These are phyloP conservation scores for Aptenodytes patagonicus DNA, from an alignment of 2,113 vertebrate species.

Conservation along the genomic window DNA sequence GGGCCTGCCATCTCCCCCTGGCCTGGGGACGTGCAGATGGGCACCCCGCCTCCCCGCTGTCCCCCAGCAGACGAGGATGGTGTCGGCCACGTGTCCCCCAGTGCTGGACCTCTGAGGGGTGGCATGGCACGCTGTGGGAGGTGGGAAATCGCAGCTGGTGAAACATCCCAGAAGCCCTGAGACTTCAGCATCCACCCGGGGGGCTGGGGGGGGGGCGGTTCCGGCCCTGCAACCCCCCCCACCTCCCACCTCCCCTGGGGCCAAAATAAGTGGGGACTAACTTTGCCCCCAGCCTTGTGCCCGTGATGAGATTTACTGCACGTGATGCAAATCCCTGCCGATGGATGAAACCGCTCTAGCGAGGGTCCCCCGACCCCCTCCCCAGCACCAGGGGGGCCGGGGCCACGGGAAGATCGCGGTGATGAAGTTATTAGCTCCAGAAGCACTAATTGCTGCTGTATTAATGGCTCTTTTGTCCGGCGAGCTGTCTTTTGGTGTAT, in stretches of 20 bases:
- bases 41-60: not conserved
- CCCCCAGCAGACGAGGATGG: not conserved
- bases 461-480: not conserved
- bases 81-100: rapidly evolving
- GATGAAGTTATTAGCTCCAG: not conserved
- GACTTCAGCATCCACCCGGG: not conserved
- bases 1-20: not conserved
- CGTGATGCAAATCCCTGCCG: not conserved
- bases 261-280: not conserved
- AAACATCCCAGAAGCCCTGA: not conserved
- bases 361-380: not conserved
- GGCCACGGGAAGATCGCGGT: not conserved
- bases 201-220: no score
- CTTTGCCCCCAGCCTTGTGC: not conserved
- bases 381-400: rapidly evolving
- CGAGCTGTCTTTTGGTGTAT: not conserved
- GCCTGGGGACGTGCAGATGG: rapidly evolving
- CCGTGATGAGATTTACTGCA: not conserved
- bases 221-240: rapidly evolving
- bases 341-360: rapidly evolving
- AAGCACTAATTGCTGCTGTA: not conserved
- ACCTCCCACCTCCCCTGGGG: not conserved
- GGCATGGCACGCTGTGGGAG: rapidly evolving
- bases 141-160: not conserved
- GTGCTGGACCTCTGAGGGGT: rapidly evolving